A percentile compares a stretch with the other conserved stretches of the same genome.
Evolutionary conservation across 2,797 vertebrate genomes (phyloP).

Genomic region (Xiphophorus birchmanni): DNA sequence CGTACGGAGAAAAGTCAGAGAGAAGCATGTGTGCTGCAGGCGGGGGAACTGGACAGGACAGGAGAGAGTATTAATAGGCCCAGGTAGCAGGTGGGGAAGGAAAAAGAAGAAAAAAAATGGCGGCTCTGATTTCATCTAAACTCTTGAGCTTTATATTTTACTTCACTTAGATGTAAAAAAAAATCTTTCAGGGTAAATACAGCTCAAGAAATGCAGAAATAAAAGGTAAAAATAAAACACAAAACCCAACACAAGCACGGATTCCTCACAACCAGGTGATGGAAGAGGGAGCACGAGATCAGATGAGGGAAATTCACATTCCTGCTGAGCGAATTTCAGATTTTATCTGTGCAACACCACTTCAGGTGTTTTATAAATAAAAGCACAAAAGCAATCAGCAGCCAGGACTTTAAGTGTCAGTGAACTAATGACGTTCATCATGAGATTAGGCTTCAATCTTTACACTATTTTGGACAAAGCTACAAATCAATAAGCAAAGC

Average conservation of each 20-base stretch:
- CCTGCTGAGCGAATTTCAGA: slow-evolving; percentile 30
- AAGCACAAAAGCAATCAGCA: neutral
- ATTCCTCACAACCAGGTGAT: neutral
- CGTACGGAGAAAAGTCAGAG: slow-evolving; percentile 2
- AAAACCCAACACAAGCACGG: neutral
- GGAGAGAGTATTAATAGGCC: slow-evolving; percentile 48
- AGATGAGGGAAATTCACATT: slow-evolving; percentile 54
- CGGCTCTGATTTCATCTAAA: neutral
- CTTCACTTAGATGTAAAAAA: neutral
- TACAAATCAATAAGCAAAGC: neutral
- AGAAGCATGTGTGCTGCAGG: slow-evolving; percentile 57
- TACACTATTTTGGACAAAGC: neutral
- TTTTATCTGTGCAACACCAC: slow-evolving; percentile 33
- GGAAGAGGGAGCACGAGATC: slow-evolving; percentile 30
- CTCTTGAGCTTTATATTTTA: neutral
- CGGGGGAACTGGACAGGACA: slow-evolving; percentile 40
- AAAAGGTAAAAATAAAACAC: neutral
- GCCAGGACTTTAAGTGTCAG: neutral
- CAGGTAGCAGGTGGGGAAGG: slow-evolving; percentile 38
- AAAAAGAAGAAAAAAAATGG: neutral
- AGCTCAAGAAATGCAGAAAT: neutral
- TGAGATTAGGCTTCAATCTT: neutral
- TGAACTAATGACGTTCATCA: neutral
- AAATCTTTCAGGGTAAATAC: neutral
- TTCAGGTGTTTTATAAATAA: slow-evolving; percentile 15